Percentiles rank a stretch among this genome's conserved stretches.
phyloP scores from a whole-genome alignment of 1,140 invertebrate species.

The Lasaia peninsularis region DNA sequence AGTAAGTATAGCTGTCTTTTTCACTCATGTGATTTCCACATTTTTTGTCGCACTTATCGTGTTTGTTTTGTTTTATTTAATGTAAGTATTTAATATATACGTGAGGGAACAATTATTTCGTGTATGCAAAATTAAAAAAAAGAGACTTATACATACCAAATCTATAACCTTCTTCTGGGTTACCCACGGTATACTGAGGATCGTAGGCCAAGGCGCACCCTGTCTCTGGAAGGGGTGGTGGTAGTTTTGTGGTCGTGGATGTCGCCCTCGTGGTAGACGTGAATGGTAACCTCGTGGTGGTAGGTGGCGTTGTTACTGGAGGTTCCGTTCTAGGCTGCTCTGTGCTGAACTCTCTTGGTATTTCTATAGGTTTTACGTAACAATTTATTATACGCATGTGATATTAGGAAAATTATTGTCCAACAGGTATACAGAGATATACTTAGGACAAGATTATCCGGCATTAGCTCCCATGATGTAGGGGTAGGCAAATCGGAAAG shows the following conservation, averaged over 20 bases:
- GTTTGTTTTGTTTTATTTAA: too few species aligned
- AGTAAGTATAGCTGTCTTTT: too few species aligned
- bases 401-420: too few species aligned
- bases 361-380: background rate
- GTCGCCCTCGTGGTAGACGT: constrained; percentile 20
- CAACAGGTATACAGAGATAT: too few species aligned
- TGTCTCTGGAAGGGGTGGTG: constrained; percentile 44
- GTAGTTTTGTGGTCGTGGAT: constrained; percentile 35
- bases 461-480: too few species aligned
- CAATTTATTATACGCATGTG: too few species aligned
- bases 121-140: background rate
- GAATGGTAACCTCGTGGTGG: constrained; percentile 22
- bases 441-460: too few species aligned
- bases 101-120: too few species aligned
- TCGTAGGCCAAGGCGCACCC: constrained; percentile 59
- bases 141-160: constrained; percentile 42
- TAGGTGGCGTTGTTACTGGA: constrained; percentile 18
- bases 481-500: too few species aligned
- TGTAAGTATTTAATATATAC: too few species aligned
- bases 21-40: too few species aligned
- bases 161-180: constrained; percentile 53
- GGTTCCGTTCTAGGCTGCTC: constrained; percentile 12
- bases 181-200: constrained; percentile 44
- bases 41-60: too few species aligned
- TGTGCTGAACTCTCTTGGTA: constrained; percentile 13